Base-by-base conservation (phyloP, 2,888 invertebrate species). In the Meloe dianella region DNA sequence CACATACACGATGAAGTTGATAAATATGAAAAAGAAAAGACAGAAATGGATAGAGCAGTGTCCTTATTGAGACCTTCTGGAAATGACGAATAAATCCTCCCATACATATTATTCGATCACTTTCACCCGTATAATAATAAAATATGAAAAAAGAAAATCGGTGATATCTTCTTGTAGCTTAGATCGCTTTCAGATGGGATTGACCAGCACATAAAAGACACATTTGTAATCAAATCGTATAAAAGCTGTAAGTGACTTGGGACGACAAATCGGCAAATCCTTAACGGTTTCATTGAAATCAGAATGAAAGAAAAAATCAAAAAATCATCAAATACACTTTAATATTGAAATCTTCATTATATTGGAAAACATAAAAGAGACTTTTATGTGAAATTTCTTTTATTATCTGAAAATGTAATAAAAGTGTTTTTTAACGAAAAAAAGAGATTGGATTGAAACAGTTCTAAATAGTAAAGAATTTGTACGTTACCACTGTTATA, bases 171-270 rank as follows among this genome's bases (percentile, higher is more conserved):
- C 81, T 81, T 79, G 78, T 79, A 79, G 79, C 80, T 61, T 72
- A 78, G 81, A 82, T 82, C 80, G 81, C 80, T 82, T 82, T 81
- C 81, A 80, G 81, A 81, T 78, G 82, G 82, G 82, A 82, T 82
- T 82, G 82, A 82, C 83, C 82, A 77, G 79, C 78, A 80, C 79
- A 83, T 82, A 83, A 83, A 80, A 81, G 82, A 76, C 79, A 82
- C 82, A 83, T 82, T 83, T 83, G 82, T 83, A 83, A 83, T 82
- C 81, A 82, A 82, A 51, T 22, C 51, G 24, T 51, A 51, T 22
- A 51, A 12, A 51, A 51, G 9, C 24, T 51, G 51, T 22, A 51
- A 51, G 51, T 51, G 51, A 51, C 51, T 51, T 22, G 24, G n/a
- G n/a, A 51, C 12, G 51, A 51, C 51, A 51, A 51, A 51, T 51